Base-by-base conservation (phyloP, 2,797 vertebrate genomes). In the Melanitta fusca region DNA sequence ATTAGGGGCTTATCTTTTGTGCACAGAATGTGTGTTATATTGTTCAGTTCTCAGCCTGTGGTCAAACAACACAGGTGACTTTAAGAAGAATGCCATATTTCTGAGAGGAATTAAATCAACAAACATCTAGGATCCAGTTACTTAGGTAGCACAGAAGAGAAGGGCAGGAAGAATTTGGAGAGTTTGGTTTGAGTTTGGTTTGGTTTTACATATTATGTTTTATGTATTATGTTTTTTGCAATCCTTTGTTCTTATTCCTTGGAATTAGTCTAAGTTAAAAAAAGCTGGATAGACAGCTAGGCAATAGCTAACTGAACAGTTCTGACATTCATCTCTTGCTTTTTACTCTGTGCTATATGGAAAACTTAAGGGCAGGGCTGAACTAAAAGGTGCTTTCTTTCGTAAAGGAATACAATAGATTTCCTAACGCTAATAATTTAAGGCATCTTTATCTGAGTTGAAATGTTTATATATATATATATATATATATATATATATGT, bases 371-470 rank as follows among this genome's bases (percentile, higher is more conserved):
- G 39, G 39, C 4, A 0, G 39, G 84, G 32, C 22, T 81, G 68
- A 92, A 58, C 28, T 65, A 45, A 21, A 70, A 78, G 58, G 28
- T 56, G 28, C 22, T 93, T 88, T 78, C 53, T 64, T 93, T 84
- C 10, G 34, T 68, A 68, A 82, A 64, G 41, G 12, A 25, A 39
- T 0, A 0, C 54, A 58, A 41, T 38, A 69, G 9, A 54, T 65
- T 89, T 91, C 8, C 45, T 65, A 72, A 74, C 2, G 28, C 49
- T 91, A 54, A 57, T 80, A 53, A 49, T 53, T 78, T 85, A 75
- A 84, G 22, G 16, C 28, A 15, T 81, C 15, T 43, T 84, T 54
- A 72, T 80, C 32, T 66, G 49, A 72, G 60, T 12, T 54, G 49
- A 85, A 65, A 51, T 2, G 1, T 43, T 92, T 70, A 20, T 45